These are phyloP conservation scores for Chaetodon auriga DNA, from an alignment of 2,113 vertebrate species.

Conservation along the genomic window DNA sequence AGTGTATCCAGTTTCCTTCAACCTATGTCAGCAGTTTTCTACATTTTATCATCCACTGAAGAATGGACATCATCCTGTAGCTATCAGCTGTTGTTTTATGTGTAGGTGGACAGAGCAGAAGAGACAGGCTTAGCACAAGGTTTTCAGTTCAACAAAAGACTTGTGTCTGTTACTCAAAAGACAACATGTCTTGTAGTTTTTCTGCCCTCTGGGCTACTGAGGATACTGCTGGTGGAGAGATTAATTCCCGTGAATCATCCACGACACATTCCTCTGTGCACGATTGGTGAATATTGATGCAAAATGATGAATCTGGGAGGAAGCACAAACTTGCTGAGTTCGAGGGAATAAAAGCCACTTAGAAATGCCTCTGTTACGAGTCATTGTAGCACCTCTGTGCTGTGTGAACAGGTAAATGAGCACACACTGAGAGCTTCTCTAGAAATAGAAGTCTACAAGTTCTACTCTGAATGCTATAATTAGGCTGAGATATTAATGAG, in stretches of 20 bases:
- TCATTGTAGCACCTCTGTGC: slow-evolving; percentile 9
- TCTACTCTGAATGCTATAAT: slow-evolving; percentile 53
- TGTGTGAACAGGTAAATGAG: slow-evolving; percentile 45
- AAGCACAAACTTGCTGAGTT: background rate
- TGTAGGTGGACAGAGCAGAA: slow-evolving; percentile 10
- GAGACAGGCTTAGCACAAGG: background rate
- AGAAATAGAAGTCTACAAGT: slow-evolving; percentile 34
- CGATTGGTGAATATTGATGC: slow-evolving; percentile 29
- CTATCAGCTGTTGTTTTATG: slow-evolving; percentile 18
- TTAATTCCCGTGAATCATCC: background rate
- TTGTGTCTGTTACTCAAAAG: slow-evolving; percentile 1
- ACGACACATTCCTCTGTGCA: slow-evolving; percentile 4
- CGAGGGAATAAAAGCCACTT: background rate
- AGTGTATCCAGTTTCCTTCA: background rate
- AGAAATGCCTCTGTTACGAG: slow-evolving; percentile 3
- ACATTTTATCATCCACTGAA: background rate
- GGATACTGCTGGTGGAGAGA: slow-evolving; percentile 14
- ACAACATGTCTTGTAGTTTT: slow-evolving; percentile 3
- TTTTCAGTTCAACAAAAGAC: slow-evolving; percentile 4
- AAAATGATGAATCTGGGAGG: slow-evolving; percentile 8
- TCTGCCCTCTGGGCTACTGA: slow-evolving; percentile 10
- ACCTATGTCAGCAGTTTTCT: background rate
- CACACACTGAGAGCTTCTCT: slow-evolving; percentile 16
- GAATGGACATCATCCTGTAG: slow-evolving; percentile 12
- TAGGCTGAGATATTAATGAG: slow-evolving; percentile 57